Evolutionary conservation across 2,888 invertebrate genomes (phyloP), one percentile per base, ranked within the genome.

Genomic region (Listrodromus nycthemerus): DNA sequence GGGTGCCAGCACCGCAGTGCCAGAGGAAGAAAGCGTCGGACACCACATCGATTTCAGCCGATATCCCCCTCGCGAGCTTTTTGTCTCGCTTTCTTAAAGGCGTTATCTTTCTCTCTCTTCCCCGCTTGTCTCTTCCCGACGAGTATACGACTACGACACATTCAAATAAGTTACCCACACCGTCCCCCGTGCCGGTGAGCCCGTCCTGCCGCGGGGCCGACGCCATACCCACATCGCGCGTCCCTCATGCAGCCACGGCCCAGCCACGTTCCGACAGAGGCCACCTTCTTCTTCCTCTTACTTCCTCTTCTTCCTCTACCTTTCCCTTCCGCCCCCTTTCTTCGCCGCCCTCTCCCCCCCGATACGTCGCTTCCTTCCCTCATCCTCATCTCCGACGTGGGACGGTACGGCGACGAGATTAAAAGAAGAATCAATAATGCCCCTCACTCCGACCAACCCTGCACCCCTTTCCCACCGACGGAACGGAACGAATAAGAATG

Each of bases 351-450:
- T 87, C 76, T 75, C 75, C 75, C 87, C 85, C 86, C 83, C 82
- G 55, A 85, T 84, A 83, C 82, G 82, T 85, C 83, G 58, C 70
- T 70, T 80, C 85, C 86, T 81, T 82, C 78, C 86, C 50, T 37
- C 80, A 80, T 50, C 75, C 70, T 80, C 83, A 80, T 83, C 82
- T 75, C 80, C 76, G 37, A 24, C 65, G 85, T 87, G 89, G 91
- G 90, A 91, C 91, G 92, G 91, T 91, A 90, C 89, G 91, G 90
- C 91, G 92, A 92, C 92, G 92, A 92, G 92, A 92, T 92, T 92
- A 92, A 92, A 92, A 92, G 92, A 92, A 92, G 92, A 92, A 92
- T 92, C 92, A 92, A 92, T 92, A 92, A 92, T 87, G 87, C 88
- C 89, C 89, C 87, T 78, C 83, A 78, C 79, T 73, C 84, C 89